Evolutionary conservation across 2,888 invertebrate species (phyloP).

Genomic region (Drosophila birchii): DNA sequence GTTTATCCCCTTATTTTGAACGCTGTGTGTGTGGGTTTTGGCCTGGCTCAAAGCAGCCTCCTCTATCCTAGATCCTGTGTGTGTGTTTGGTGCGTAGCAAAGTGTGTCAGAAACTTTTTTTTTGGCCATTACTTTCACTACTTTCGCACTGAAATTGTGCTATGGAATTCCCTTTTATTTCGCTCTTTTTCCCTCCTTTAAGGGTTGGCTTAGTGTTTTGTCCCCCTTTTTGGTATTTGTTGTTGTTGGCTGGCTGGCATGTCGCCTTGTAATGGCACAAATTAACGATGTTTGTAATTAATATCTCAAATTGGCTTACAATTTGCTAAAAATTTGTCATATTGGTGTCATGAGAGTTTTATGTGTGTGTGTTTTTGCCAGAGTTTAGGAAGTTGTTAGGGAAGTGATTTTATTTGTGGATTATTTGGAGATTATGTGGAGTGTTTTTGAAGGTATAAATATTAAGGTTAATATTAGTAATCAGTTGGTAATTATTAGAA

Average conservation of each 20-base stretch:
- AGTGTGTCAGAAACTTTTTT: slow-evolving; percentile 78
- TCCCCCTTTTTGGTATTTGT: not conserved
- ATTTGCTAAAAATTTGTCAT: slow-evolving; percentile 78
- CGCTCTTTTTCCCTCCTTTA: slow-evolving; percentile 6
- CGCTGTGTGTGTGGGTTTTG: slow-evolving; percentile 22
- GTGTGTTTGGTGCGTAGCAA: slow-evolving; percentile 35
- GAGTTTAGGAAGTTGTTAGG: slow-evolving; percentile 2
- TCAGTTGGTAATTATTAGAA: not conserved
- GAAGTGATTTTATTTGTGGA: not conserved
- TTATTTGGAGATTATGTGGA: slow-evolving; percentile 1
- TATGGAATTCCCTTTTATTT: slow-evolving; percentile 37
- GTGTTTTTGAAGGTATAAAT: not conserved
- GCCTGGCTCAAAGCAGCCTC: slow-evolving; percentile 45
- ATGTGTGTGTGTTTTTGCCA: slow-evolving; percentile 1
- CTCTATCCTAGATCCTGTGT: slow-evolving; percentile 45
- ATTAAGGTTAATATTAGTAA: not conserved
- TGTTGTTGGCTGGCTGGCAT: slow-evolving; percentile 25
- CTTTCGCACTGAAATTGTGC: slow-evolving; percentile 49
- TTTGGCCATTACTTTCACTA: slow-evolving; percentile 77
- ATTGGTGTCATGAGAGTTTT: slow-evolving; percentile 35
- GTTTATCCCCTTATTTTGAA: slow-evolving; percentile 66
- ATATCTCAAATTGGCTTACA: slow-evolving; percentile 76
- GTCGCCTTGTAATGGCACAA: slow-evolving; percentile 68
- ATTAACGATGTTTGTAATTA: slow-evolving; percentile 79
- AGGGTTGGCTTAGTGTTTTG: slow-evolving; percentile 33